phyloP scores from a whole-genome alignment of 1,140 invertebrate species.

The Globodera rostochiensis region DNA sequence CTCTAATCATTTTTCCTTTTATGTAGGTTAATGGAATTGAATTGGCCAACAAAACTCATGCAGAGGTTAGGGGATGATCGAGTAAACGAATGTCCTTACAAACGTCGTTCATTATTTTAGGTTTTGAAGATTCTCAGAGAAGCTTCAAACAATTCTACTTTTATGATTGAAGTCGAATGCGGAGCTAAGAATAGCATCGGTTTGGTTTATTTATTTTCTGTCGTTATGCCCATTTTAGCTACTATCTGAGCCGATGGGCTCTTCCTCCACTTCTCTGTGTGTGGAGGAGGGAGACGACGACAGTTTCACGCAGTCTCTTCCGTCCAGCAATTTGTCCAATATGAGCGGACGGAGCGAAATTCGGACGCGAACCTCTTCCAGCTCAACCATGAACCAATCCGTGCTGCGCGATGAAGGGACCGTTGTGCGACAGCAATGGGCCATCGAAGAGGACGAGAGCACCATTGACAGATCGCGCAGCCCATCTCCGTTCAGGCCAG shows the following conservation, averaged over 20 bases:
- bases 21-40: constrained; percentile 16
- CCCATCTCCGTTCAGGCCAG: not conserved
- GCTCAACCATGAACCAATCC: not conserved
- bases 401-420: not conserved
- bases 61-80: not conserved
- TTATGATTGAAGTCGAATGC: not conserved
- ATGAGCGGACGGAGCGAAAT: not conserved
- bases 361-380: not conserved
- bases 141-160: not conserved
- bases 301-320: not conserved
- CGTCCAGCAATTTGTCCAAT: constrained; percentile 13
- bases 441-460: not conserved
- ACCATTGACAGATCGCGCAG: not conserved
- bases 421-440: not conserved
- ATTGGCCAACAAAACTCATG: constrained; percentile 10
- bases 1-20: not conserved
- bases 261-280: not conserved
- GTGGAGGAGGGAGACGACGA: not conserved
- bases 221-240: not conserved
- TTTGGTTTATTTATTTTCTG: not conserved
- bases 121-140: not conserved
- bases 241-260: not conserved
- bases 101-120: not conserved
- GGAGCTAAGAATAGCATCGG: not conserved
- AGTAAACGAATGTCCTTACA: not conserved